Conservation (phyloP, 2,797 vertebrate species). For the Monodelphis domestica region DNA sequence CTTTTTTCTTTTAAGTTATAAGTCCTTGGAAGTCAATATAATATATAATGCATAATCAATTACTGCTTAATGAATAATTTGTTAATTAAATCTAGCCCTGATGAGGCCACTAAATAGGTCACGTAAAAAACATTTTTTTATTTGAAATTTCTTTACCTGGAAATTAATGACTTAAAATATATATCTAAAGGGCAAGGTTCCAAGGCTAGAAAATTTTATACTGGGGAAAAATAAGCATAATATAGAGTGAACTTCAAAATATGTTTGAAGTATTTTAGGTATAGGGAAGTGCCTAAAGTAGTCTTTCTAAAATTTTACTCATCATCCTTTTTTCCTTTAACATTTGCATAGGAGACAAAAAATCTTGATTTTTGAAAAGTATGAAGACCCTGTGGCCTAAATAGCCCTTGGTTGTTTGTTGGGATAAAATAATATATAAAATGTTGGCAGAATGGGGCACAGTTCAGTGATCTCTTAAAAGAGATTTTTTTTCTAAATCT, state of each 20-base stretch:
- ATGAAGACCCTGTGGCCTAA: neutral
- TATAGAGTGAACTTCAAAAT: neutral
- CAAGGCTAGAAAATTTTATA: neutral
- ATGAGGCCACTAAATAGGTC: neutral
- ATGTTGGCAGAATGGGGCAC: neutral
- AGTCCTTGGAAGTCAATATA: too few species aligned
- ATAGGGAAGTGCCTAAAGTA: neutral
- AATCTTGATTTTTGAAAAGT: neutral
- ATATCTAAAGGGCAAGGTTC: neutral
- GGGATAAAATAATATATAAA: too few species aligned
- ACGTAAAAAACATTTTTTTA: neutral
- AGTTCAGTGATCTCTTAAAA: neutral
- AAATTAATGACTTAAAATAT: neutral
- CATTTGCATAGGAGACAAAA: neutral
- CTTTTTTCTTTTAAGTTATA: too few species aligned
- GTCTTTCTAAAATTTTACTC: neutral
- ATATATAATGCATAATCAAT: too few species aligned
- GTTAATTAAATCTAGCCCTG: neutral
- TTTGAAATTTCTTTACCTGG: neutral
- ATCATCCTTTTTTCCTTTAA: neutral
- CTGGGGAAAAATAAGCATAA: neutral
- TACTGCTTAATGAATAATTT: too few species aligned
- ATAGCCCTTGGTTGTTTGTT: neutral
- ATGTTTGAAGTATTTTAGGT: neutral
- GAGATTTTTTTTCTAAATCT: neutral